Evolutionary conservation across 2,113 vertebrate species (phyloP), one percentile per base, ranked within the genome.

Genomic region (Myotis yumanensis): DNA sequence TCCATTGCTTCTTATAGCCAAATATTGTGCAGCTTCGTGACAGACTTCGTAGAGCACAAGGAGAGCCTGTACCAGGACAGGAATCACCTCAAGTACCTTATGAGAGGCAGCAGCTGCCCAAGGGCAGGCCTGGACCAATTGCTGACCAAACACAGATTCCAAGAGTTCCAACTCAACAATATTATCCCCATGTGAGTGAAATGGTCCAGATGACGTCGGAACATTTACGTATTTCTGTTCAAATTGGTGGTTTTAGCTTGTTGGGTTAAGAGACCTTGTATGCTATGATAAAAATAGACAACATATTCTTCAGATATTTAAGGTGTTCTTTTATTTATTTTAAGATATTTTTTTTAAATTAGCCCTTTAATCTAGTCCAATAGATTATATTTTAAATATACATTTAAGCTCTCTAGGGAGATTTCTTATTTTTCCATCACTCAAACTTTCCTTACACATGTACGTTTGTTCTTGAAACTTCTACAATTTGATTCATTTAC

Each of bases 1-100:
- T n/a, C 82, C 7, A 30, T 97, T 84, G 86, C 54, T 81, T 96
- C 22, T 80, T 93, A 7, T 95, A 99, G 99, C 97, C 97, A 9
- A 96, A 98, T 90, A 98, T 99, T 2, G 71, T 99, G 96, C 98
- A 99, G 97, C 98, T 99, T 22, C 98, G 98, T 2, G 98, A 99
- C 37, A 98, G 99, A 93, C 99, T 99, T 37, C 98, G 97, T 90
- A 98, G 98, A 97, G 99, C 99, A 54, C 98, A 99, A 20, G 99
- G 99, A n/a, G 98, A 99, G 77, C 98, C 98, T 35, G 68, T 71
- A 0, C 57, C 51, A 7, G 94, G 94, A 30, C 98, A 98, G 23
- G 97, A 97, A 1, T 16, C 91, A 40, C 80, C 87, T 35, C 96
- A 86, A 80, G 69, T 86, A 51, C 94, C 96, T 0, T 95, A 95